A percentile compares a stretch with the other conserved stretches of the same genome.
These are phyloP conservation scores for Holothuria scabra DNA, from an alignment of 53 echinoderm and acorn worm species.

Conservation along the genomic window DNA sequence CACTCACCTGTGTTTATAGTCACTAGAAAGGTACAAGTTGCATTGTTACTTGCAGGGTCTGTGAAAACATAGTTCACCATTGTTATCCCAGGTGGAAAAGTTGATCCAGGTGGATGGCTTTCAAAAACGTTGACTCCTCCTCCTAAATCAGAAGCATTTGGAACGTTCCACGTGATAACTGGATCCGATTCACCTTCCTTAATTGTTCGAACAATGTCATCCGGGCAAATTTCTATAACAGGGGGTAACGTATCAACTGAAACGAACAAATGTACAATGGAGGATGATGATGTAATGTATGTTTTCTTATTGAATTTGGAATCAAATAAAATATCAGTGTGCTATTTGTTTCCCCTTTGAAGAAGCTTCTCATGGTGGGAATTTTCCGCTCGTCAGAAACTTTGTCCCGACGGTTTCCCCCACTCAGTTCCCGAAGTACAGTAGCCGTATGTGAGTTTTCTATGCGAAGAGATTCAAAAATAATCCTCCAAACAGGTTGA, in stretches of 20 bases:
- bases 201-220: conserved; percentile 7
- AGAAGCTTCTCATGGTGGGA: too few relatives aligned
- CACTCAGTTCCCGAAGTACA: too few relatives aligned
- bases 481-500: too few relatives aligned
- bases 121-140: conserved; percentile 12
- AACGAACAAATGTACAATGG: background rate
- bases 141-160: conserved; percentile 60
- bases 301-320: too few relatives aligned
- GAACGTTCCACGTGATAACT: conserved; percentile 49
- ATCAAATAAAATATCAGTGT: too few relatives aligned
- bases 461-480: too few relatives aligned
- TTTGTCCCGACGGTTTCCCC: too few relatives aligned
- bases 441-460: too few relatives aligned
- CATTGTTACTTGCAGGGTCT: background rate
- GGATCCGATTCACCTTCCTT: background rate
- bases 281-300: too few relatives aligned
- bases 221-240: conserved; percentile 6
- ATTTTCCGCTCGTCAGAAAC: too few relatives aligned
- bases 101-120: background rate
- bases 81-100: conserved; percentile 4
- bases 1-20: conserved; percentile 21
- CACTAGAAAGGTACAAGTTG: background rate
- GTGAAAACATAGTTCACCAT: conserved; percentile 1
- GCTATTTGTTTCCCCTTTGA: too few relatives aligned
- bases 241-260: conserved; percentile 43